phyloP scores from a whole-genome alignment of 2,888 invertebrate species.

The Deroplatys truncata region DNA sequence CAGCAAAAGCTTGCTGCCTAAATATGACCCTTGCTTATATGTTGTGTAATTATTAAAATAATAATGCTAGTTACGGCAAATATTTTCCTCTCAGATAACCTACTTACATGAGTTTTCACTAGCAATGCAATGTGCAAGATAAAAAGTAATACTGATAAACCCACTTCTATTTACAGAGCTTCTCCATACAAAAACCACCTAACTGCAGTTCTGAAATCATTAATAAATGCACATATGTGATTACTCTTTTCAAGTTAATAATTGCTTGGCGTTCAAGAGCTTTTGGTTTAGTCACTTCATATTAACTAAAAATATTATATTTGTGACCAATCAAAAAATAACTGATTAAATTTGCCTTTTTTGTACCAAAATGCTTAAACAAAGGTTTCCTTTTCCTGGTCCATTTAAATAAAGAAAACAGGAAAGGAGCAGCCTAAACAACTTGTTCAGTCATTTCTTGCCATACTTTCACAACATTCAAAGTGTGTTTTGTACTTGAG shows the following conservation, averaged over 20 bases:
- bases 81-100: not conserved
- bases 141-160: not conserved
- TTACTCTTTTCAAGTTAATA: not conserved
- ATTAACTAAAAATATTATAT: not conserved
- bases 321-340: not conserved
- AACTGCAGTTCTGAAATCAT: not conserved
- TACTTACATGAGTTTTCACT: not conserved
- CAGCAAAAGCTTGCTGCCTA: not conserved
- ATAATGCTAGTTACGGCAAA: not conserved
- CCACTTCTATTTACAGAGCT: not conserved
- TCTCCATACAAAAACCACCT: not conserved
- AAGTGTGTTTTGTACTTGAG: not conserved
- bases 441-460: not conserved
- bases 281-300: not conserved
- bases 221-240: not conserved
- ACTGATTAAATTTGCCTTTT: not conserved
- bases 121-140: not conserved
- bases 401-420: not conserved
- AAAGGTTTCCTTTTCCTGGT: not conserved
- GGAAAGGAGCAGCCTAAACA: not conserved
- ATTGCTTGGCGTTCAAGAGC: not conserved
- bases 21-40: no score
- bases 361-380: not conserved
- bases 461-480: not conserved
- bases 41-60: not conserved